phyloP scores from a whole-genome alignment of 2,113 vertebrate species.

The Syngnathoides biaculeatus region DNA sequence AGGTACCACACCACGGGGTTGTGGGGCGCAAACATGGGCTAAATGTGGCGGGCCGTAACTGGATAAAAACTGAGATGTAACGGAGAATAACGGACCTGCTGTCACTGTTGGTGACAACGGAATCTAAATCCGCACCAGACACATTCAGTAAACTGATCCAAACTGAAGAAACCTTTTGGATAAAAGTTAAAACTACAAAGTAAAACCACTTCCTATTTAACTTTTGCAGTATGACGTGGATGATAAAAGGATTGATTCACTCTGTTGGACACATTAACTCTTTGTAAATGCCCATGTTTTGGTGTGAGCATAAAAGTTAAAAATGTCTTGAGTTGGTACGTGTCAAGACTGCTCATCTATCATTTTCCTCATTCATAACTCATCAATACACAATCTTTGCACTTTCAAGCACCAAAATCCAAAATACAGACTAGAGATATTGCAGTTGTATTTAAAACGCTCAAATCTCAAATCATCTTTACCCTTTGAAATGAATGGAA shows the following conservation, averaged over 20 bases:
- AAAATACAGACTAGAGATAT: not conserved
- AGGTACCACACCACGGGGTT: constrained; percentile 40
- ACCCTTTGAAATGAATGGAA: too few relatives aligned
- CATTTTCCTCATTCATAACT: not conserved
- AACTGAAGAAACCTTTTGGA: not conserved
- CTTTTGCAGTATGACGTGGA: not conserved
- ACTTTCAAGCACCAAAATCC: not conserved
- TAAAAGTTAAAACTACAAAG: not conserved
- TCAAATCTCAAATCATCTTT: too few relatives aligned
- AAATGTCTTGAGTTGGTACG: too few relatives aligned
- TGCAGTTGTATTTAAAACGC: too few relatives aligned
- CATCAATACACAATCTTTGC: not conserved
- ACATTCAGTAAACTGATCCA: not conserved
- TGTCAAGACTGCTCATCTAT: not conserved
- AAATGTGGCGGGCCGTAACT: constrained; percentile 19
- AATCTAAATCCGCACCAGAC: not conserved
- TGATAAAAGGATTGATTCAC: not conserved
- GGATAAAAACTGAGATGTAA: not conserved
- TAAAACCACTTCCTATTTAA: not conserved
- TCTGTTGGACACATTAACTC: not conserved
- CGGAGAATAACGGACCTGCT: not conserved
- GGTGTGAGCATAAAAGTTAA: not conserved
- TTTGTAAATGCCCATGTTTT: not conserved
- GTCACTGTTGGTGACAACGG: not conserved
- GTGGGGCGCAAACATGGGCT: constrained; percentile 22